phyloP scores from a whole-genome alignment of 2,113 vertebrate genomes.

The Bothrops jararaca region DNA sequence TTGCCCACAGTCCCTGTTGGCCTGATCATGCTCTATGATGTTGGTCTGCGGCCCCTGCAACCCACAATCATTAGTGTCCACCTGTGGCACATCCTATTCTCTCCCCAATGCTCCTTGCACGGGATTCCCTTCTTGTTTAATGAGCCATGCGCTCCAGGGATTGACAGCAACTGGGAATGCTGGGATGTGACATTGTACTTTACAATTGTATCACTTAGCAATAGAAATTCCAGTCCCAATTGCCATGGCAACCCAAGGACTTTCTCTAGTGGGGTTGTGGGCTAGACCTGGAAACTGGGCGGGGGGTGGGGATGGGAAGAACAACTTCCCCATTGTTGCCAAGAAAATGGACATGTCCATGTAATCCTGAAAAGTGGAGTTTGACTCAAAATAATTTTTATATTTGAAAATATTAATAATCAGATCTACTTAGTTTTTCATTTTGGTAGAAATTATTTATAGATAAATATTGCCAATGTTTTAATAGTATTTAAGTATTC shows the following conservation, averaged over 20 bases:
- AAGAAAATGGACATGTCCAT: neutral
- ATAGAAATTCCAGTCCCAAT: neutral
- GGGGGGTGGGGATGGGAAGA: rapidly evolving
- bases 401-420: neutral
- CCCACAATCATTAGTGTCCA: neutral
- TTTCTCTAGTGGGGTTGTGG: neutral
- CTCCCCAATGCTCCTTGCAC: neutral
- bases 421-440: neutral
- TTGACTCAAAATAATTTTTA: neutral
- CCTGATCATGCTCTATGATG: neutral
- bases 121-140: neutral
- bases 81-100: neutral
- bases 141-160: neutral
- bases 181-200: neutral
- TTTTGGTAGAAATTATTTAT: neutral
- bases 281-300: neutral
- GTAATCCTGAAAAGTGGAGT: neutral
- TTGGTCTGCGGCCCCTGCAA: no score
- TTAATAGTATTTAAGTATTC: neutral
- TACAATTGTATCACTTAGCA: neutral
- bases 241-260: neutral
- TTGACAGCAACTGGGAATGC: neutral
- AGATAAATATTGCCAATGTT: neutral
- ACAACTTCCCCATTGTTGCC: neutral
- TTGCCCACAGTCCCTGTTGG: neutral